Evolutionary conservation across 1,140 invertebrate genomes (phyloP).

Genomic region (Brachionus rubens): DNA sequence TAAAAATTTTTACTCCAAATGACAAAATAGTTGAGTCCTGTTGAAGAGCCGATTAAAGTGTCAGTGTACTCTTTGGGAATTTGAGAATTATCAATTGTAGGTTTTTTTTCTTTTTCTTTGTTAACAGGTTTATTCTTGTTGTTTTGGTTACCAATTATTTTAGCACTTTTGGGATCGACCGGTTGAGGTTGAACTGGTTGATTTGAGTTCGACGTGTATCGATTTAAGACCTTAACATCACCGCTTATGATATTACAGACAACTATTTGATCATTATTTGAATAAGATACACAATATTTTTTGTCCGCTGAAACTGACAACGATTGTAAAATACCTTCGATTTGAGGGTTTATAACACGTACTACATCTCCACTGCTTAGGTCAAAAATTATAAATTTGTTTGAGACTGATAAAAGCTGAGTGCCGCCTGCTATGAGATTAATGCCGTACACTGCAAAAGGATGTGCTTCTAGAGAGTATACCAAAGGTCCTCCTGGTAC

Average conservation of each 20-base stretch:
- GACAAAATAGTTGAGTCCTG: slow-evolving; percentile 40
- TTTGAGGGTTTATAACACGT: slow-evolving; percentile 63
- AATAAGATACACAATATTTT: slow-evolving; percentile 89
- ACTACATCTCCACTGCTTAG: slow-evolving; percentile 86
- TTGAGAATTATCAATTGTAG: not conserved
- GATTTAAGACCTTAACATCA: slow-evolving; percentile 64
- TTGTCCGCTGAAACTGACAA: slow-evolving; percentile 89
- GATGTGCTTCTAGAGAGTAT: slow-evolving; percentile 94
- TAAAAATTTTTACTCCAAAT: slow-evolving; percentile 44
- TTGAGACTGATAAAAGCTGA: slow-evolving; percentile 91
- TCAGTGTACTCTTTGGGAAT: slow-evolving; percentile 39
- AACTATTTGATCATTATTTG: slow-evolving; percentile 81
- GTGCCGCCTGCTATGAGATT: slow-evolving; percentile 83
- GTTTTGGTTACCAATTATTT: too few relatives aligned
- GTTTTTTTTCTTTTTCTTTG: slow-evolving; percentile 13
- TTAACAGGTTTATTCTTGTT: not conserved
- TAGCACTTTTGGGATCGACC: slow-evolving; percentile 51
- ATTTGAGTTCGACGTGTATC: slow-evolving; percentile 59
- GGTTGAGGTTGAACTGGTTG: slow-evolving; percentile 67
- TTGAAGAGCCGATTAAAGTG: slow-evolving; percentile 23
- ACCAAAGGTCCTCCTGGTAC: slow-evolving; percentile 94
- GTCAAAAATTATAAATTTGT: slow-evolving; percentile 95
- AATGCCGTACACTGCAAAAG: slow-evolving; percentile 93
- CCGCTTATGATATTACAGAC: slow-evolving; percentile 57
- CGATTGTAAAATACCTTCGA: slow-evolving; percentile 83